phyloP scores from a whole-genome alignment of 35 echinoderm and acorn worm genomes.

The Ophioderma brevispina region DNA sequence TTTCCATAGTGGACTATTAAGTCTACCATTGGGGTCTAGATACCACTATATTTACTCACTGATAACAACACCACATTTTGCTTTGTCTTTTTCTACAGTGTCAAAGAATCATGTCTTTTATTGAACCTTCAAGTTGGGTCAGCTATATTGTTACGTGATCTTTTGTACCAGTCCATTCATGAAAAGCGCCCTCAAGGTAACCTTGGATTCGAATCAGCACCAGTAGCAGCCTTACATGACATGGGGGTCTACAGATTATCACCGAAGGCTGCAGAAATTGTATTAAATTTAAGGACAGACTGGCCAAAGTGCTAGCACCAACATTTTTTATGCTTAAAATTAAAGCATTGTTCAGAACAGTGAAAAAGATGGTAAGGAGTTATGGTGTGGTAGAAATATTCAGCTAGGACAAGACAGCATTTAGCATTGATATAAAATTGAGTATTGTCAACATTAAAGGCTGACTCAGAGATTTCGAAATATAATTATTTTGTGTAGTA shows the following conservation, averaged over 20 bases:
- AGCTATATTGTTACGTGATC: conserved; percentile 70
- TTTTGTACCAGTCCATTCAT: conserved; percentile 58
- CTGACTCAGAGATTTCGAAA: too few relatives aligned
- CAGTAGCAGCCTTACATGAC: conserved; percentile 54
- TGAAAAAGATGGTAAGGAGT: too few relatives aligned
- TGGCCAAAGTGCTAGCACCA: conserved; percentile 52
- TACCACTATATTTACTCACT: too few relatives aligned
- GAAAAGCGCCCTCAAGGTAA: conserved; percentile 36
- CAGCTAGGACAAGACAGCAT: too few relatives aligned
- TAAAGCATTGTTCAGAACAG: too few relatives aligned
- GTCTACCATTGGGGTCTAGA: too few relatives aligned
- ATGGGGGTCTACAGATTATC: conserved; percentile 73
- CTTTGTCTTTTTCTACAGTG: conserved; percentile 30
- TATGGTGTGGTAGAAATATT: too few relatives aligned
- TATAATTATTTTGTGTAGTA: too few relatives aligned
- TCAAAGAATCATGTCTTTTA: conserved; percentile 73
- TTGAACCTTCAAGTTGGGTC: conserved; percentile 67
- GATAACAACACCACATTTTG: background rate
- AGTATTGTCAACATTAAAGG: too few relatives aligned
- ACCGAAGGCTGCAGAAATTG: conserved; percentile 36
- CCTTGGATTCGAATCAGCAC: background rate
- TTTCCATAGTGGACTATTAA: too few relatives aligned
- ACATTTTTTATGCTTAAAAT: too few relatives aligned
- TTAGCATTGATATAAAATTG: too few relatives aligned
- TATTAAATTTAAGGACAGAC: conserved; percentile 66